A percentile compares a stretch with the other conserved stretches of the same genome.
phyloP scores from a whole-genome alignment of 2,888 invertebrate species.

The Napeogenes inachia region DNA sequence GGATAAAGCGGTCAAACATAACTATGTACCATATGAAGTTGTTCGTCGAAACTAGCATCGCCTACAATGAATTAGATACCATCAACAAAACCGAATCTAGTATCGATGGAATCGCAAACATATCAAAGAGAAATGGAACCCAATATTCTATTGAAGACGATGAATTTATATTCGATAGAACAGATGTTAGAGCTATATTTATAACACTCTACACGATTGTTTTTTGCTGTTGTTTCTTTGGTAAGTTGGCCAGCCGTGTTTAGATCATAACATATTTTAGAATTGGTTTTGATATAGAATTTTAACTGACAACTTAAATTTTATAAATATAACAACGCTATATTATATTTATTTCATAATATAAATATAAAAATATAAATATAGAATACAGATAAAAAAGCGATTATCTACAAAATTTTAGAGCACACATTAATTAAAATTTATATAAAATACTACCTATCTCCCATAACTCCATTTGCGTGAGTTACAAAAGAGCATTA shows the following conservation, averaged over 20 bases:
- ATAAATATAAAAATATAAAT: no score
- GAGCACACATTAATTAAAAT: no score
- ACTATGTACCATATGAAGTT: slow-evolving; percentile 51
- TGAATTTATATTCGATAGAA: slow-evolving; percentile 86
- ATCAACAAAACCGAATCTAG: slow-evolving; percentile 43
- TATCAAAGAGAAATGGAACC: slow-evolving; percentile 47
- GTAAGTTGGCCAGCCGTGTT: slow-evolving; percentile 74
- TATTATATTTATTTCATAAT: no score
- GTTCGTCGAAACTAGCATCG: slow-evolving; percentile 47
- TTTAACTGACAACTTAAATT: neutral
- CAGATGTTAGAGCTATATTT: slow-evolving; percentile 84
- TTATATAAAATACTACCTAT: no score
- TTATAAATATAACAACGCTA: neutral
- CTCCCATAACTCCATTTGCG: no score
- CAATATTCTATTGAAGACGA: slow-evolving; percentile 56
- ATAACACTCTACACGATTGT: slow-evolving; percentile 86
- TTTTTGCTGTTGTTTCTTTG: slow-evolving; percentile 89
- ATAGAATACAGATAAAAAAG: no score
- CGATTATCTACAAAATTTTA: no score
- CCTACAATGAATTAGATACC: slow-evolving; percentile 40
- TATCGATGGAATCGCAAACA: slow-evolving; percentile 29
- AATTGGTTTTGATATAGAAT: neutral
- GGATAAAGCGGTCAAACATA: slow-evolving; percentile 30
- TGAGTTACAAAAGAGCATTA: no score
- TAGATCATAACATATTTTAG: slow-evolving; percentile 8